Conservation (phyloP, 2,113 vertebrate genomes). For the Tragelaphus scriptus region DNA sequence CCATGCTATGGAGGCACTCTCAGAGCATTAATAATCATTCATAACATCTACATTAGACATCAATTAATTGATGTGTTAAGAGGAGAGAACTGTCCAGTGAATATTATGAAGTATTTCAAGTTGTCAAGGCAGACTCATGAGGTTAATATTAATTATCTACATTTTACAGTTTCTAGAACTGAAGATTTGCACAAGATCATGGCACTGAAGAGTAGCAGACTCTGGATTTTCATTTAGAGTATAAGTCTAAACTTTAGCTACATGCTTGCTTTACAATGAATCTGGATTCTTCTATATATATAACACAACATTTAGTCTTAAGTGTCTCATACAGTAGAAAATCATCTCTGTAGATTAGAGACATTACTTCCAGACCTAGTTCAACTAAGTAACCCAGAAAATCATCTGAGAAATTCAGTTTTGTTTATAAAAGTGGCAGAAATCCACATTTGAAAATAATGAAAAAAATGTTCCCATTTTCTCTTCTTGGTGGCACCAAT, state of each 20-base stretch:
- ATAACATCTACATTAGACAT: neutral
- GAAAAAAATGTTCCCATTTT: neutral
- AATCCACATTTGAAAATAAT: slow-evolving; percentile 48
- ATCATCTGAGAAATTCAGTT: neutral
- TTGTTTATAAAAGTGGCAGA: slow-evolving; percentile 31
- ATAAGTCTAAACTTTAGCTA: slow-evolving; percentile 1
- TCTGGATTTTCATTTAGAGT: neutral
- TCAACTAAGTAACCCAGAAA: slow-evolving; percentile 16
- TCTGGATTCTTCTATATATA: neutral
- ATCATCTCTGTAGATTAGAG: neutral
- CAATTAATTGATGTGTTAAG: neutral
- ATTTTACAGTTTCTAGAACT: slow-evolving; percentile 4
- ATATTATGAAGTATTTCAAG: neutral
- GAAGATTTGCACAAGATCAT: neutral
- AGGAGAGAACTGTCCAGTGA: neutral
- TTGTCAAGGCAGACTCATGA: neutral
- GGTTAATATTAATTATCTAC: neutral
- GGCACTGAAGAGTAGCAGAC: neutral
- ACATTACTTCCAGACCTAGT: neutral
- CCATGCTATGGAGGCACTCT: neutral
- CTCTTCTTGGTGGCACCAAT: slow-evolving; percentile 41
- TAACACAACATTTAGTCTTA: neutral
- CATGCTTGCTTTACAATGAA: neutral
- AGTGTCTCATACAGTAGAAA: neutral
- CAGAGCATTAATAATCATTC: neutral